Evolutionary conservation across 2,113 vertebrate genomes (phyloP).

Genomic region (Girardinichthys multiradiatus): DNA sequence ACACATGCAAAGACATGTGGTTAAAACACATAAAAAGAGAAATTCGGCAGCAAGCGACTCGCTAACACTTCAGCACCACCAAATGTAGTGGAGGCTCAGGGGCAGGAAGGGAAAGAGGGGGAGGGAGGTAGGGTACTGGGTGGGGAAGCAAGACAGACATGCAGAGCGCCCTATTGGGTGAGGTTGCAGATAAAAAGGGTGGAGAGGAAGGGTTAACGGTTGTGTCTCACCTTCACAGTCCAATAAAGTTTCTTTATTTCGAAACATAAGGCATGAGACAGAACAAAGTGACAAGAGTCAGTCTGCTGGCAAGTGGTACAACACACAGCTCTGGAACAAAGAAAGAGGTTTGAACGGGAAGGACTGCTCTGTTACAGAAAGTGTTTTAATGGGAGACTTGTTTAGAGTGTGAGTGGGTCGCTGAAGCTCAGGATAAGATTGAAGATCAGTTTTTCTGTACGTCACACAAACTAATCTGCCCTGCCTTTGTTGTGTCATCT

Average conservation of each 20-base stretch:
- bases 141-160: conserved; percentile 79
- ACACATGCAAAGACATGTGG: conserved; percentile 16
- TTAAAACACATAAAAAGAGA: conserved; percentile 6
- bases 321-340: conserved; percentile 65
- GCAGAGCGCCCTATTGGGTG: conserved; percentile 73
- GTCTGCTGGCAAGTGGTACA: conserved; percentile 55
- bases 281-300: conserved; percentile 80
- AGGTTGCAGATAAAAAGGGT: conserved; percentile 62
- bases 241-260: conserved; percentile 81
- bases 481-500: background rate
- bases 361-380: background rate
- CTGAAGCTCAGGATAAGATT: conserved; percentile 36
- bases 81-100: conserved; percentile 34
- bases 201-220: conserved; percentile 60
- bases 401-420: background rate
- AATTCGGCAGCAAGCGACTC: background rate
- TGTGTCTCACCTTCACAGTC: conserved; percentile 82
- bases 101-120: conserved; percentile 16
- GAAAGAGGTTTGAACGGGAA: conserved; percentile 34
- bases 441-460: conserved; percentile 7
- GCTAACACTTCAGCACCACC: conserved; percentile 44
- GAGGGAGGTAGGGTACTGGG: conserved; percentile 29
- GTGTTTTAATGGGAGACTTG: background rate
- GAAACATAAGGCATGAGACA: conserved; percentile 77
- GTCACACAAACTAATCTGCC: background rate